These are phyloP conservation scores for Polypterus senegalus DNA, from an alignment of 2,113 vertebrate species.

Conservation along the genomic window DNA sequence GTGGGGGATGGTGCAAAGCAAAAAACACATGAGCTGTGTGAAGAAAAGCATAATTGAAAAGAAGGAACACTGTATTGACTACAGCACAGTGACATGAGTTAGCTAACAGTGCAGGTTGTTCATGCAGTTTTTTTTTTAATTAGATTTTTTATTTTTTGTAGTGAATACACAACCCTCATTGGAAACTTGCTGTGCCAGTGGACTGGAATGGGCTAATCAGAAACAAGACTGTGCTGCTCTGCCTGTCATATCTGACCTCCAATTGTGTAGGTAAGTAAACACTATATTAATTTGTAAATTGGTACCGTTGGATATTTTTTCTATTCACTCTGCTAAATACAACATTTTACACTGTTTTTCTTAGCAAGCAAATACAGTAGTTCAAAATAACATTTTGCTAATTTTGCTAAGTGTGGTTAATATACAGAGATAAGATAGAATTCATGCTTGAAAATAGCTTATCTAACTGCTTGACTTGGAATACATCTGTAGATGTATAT, in stretches of 20 bases:
- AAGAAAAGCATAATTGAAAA: no score
- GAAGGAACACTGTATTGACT: background rate
- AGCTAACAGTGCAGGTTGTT: no score
- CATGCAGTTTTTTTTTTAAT: no score
- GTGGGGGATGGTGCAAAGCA: no score
- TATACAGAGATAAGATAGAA: no score
- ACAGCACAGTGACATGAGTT: no score
- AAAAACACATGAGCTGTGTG: no score
- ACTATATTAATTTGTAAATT: background rate
- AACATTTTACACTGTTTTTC: background rate
- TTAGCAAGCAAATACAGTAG: no score
- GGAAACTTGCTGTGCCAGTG: constrained; percentile 74
- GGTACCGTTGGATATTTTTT: background rate
- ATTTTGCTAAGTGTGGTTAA: no score
- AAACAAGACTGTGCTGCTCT: constrained; percentile 57
- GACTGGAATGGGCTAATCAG: constrained; percentile 53
- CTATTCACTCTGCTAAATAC: constrained; percentile 8
- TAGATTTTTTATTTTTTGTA: constrained; percentile 10
- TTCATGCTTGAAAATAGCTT: no score
- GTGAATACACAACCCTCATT: constrained; percentile 43
- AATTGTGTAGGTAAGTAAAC: constrained; percentile 68
- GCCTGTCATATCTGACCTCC: constrained; percentile 50
- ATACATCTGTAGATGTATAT: no score
- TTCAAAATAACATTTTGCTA: background rate
- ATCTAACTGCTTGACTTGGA: no score